phyloP scores from a whole-genome alignment of 1,140 invertebrate species.

The Lutraria rhynchaena region DNA sequence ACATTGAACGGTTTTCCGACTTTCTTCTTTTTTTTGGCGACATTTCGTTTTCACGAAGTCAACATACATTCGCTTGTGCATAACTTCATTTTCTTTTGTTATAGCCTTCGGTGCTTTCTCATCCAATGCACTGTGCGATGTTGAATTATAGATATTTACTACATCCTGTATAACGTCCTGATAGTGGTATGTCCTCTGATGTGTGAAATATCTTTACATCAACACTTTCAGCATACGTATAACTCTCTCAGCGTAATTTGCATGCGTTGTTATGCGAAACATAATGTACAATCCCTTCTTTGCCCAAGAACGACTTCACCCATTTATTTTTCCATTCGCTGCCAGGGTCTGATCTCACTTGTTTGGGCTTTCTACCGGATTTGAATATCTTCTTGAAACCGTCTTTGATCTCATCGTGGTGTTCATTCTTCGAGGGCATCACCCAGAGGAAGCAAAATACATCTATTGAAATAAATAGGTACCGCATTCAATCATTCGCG shows the following conservation, averaged over 20 bases:
- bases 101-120: constrained; percentile 4
- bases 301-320: not conserved
- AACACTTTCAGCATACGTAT: constrained; percentile 8
- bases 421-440: not conserved
- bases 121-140: not conserved
- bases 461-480: not conserved
- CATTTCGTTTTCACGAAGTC: constrained; percentile 1
- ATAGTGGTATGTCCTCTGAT: not conserved
- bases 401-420: not conserved
- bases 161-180: not conserved
- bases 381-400: constrained; percentile 4
- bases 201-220: constrained; percentile 22
- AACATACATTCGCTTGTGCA: not conserved
- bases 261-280: not conserved
- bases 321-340: constrained; percentile 3
- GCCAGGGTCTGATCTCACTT: constrained; percentile 11
- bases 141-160: constrained; percentile 18
- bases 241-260: constrained; percentile 11
- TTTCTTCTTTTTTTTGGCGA: no score
- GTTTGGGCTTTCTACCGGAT: constrained; percentile 6
- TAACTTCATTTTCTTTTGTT: constrained; percentile 1
- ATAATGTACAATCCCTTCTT: constrained; percentile 1
- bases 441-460: not conserved
- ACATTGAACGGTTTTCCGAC: no score
- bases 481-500: not conserved